These are phyloP conservation scores for Gallinago paraguaiae DNA, from an alignment of 2,113 vertebrate species.

Conservation along the genomic window DNA sequence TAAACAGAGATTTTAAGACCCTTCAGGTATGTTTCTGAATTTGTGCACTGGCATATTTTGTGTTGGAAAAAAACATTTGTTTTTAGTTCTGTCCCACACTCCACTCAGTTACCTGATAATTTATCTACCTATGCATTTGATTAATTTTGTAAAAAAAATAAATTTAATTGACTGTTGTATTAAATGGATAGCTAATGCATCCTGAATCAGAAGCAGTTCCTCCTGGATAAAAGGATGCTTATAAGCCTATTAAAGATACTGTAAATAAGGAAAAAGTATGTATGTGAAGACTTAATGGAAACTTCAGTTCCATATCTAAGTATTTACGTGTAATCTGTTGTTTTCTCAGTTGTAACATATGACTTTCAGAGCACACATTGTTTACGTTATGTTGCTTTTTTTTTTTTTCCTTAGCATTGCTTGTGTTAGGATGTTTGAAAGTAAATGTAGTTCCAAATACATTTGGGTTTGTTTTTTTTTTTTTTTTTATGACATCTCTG, in stretches of 20 bases:
- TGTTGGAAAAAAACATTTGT: background rate
- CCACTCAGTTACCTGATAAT: background rate
- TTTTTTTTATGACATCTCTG: background rate
- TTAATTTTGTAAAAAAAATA: background rate
- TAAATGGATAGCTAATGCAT: background rate
- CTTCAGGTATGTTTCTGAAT: background rate
- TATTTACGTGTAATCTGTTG: background rate
- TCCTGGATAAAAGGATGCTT: background rate
- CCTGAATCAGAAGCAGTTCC: background rate
- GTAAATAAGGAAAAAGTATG: background rate
- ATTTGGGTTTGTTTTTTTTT: background rate
- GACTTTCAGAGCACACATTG: background rate
- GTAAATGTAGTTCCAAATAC: background rate
- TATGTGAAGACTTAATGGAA: background rate
- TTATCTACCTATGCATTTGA: background rate
- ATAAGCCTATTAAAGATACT: background rate
- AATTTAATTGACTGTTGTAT: background rate
- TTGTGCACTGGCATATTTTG: background rate
- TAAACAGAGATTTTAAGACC: background rate
- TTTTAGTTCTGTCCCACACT: background rate
- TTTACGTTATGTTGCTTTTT: background rate
- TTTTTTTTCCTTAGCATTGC: background rate
- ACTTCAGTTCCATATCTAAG: background rate
- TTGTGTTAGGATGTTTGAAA: background rate
- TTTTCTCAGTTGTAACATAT: background rate